A percentile compares a stretch with the other conserved stretches of the same genome.
phyloP scores from a whole-genome alignment of 2,797 vertebrate genomes.

The Champsocephalus gunnari region DNA sequence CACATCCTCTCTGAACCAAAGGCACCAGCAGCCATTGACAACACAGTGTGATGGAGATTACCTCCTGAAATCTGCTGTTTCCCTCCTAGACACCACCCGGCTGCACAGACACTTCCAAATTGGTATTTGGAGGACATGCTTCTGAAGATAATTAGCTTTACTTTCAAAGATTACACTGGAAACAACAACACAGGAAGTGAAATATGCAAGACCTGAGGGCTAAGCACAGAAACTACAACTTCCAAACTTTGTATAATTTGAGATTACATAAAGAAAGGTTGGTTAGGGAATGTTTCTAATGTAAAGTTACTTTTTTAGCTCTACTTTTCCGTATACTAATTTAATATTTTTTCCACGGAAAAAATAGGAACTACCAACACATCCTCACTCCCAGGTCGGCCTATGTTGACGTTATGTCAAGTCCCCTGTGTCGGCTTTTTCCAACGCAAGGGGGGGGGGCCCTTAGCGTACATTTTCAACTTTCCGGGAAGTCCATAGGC shows the following conservation, averaged over 20 bases:
- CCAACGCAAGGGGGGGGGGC: no score
- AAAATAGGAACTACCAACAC: neutral
- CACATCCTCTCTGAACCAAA: constrained; percentile 58
- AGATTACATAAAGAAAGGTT: constrained; percentile 34
- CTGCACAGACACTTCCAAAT: constrained; percentile 67
- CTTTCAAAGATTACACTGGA: constrained; percentile 70
- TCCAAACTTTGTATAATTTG: constrained; percentile 54
- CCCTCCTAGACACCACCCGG: constrained; percentile 70
- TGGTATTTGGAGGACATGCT: constrained; percentile 73
- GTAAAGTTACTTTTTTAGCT: constrained; percentile 3
- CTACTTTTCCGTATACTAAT: neutral
- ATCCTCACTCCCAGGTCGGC: no score
- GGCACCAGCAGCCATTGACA: constrained; percentile 66
- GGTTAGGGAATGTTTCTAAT: constrained; percentile 8
- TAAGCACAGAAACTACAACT: constrained; percentile 36
- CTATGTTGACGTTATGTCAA: no score
- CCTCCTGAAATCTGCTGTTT: constrained; percentile 67
- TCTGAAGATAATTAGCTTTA: constrained; percentile 76
- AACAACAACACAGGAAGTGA: constrained; percentile 65
- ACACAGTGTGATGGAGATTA: constrained; percentile 65
- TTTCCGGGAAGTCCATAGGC: no score
- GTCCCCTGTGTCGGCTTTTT: no score
- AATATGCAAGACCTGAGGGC: constrained; percentile 51
- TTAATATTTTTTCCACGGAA: neutral
- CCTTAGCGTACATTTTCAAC: no score